Evolutionary conservation across 2,888 invertebrate species (phyloP).

Genomic region (Brachyptera putata): DNA sequence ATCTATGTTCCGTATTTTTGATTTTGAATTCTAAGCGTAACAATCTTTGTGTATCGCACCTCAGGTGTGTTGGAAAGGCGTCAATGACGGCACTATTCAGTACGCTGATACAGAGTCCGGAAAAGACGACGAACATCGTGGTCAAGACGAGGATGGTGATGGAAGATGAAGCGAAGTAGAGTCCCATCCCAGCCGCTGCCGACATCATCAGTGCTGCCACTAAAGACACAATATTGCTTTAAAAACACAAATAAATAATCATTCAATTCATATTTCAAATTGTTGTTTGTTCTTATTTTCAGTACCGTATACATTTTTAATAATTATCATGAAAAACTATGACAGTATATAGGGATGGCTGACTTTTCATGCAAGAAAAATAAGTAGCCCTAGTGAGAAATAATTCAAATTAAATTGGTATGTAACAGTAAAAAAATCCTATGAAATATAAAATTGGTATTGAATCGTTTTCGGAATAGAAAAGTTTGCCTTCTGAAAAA

Average conservation of each 20-base stretch:
- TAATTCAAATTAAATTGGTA: too few relatives aligned
- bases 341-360: too few relatives aligned
- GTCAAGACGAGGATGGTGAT: slow-evolving; percentile 16
- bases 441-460: too few relatives aligned
- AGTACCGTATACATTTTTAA: too few relatives aligned
- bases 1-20: not conserved
- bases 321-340: too few relatives aligned
- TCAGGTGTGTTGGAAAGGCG: slow-evolving; percentile 44
- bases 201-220: slow-evolving; percentile 21
- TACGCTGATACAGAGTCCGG: slow-evolving; percentile 43
- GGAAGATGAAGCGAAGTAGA: slow-evolving; percentile 20
- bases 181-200: slow-evolving; percentile 25
- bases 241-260: not conserved
- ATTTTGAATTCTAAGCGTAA: not conserved
- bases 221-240: not conserved
- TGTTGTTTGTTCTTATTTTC: too few relatives aligned
- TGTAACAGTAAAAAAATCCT: too few relatives aligned
- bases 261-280: too few relatives aligned
- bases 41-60: slow-evolving; percentile 31
- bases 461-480: too few relatives aligned
- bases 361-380: too few relatives aligned
- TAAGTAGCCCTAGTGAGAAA: too few relatives aligned
- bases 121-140: slow-evolving; percentile 42
- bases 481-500: too few relatives aligned
- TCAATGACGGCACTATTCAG: slow-evolving; percentile 44